These are phyloP conservation scores for Seira sanloemensis DNA, from an alignment of 2,888 invertebrate genomes.

Conservation along the genomic window DNA sequence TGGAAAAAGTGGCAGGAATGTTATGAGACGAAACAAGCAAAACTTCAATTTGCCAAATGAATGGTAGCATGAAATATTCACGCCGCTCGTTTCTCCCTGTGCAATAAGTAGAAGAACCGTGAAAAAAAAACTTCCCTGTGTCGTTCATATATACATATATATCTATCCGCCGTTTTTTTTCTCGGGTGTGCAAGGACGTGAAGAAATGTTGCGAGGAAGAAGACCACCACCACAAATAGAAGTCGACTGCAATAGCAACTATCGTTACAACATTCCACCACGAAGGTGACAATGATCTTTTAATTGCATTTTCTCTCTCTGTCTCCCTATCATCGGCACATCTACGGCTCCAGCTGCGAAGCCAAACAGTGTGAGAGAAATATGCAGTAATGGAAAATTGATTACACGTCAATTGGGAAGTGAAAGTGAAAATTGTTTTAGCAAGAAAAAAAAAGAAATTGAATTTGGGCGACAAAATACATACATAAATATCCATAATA, in stretches of 20 bases:
- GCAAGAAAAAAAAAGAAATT: conserved; percentile 11
- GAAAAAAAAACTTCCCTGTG: too few species aligned
- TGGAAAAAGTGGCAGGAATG: conserved; percentile 4
- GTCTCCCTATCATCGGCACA: conserved; percentile 1
- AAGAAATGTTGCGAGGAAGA: neutral
- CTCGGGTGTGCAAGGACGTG: neutral
- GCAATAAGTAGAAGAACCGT: neutral
- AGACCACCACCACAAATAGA: too few species aligned
- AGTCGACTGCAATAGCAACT: neutral
- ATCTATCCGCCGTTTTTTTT: conserved; percentile 3
- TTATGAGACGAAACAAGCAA: conserved; percentile 34
- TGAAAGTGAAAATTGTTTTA: conserved; percentile 44
- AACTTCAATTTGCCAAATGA: conserved; percentile 66
- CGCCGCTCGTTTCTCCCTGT: too few species aligned
- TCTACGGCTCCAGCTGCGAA: neutral
- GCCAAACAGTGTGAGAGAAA: neutral
- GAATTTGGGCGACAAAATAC: neutral
- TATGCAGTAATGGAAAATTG: conserved; percentile 8
- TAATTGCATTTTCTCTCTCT: conserved; percentile 54
- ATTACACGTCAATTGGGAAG: too few species aligned
- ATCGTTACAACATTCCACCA: neutral
- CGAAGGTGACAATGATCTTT: conserved; percentile 57
- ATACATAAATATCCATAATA: neutral
- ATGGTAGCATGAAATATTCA: conserved; percentile 62
- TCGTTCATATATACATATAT: too few species aligned